phyloP scores from a whole-genome alignment of 1,140 invertebrate species.

The Panulirus ornatus region DNA sequence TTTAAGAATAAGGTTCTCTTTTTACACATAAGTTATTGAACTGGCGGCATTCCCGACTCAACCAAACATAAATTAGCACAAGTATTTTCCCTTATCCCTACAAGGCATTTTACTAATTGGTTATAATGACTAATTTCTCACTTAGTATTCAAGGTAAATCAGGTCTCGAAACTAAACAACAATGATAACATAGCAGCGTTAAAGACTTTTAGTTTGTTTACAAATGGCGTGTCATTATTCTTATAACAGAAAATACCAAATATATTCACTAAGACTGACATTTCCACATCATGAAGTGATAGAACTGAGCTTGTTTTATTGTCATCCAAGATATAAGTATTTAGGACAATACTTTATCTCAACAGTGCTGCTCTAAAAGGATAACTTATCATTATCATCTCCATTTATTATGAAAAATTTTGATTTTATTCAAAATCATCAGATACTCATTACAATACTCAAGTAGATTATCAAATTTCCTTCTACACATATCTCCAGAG shows the following conservation, averaged over 20 bases:
- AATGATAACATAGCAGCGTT: background rate
- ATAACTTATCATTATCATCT: background rate
- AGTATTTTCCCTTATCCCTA: too few species aligned
- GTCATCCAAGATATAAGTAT: background rate
- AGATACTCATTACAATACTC: background rate
- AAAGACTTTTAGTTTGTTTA: background rate
- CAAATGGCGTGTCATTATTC: background rate
- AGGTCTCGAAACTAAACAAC: background rate
- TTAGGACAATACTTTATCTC: too few species aligned
- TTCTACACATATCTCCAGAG: background rate
- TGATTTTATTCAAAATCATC: background rate
- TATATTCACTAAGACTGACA: background rate
- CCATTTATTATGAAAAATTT: background rate
- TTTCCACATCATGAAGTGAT: too few species aligned
- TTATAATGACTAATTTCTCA: too few species aligned
- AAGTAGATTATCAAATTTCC: background rate
- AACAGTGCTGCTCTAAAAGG: background rate
- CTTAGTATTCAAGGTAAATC: background rate
- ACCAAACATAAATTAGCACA: too few species aligned
- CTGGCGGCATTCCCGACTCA: too few species aligned
- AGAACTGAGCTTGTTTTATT: background rate
- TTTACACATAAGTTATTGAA: too few species aligned
- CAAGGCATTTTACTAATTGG: too few species aligned
- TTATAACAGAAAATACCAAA: background rate
- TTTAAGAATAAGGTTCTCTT: too few species aligned